These are phyloP conservation scores for Ciconia stormi DNA, from an alignment of 2,113 vertebrate species.

Conservation along the genomic window DNA sequence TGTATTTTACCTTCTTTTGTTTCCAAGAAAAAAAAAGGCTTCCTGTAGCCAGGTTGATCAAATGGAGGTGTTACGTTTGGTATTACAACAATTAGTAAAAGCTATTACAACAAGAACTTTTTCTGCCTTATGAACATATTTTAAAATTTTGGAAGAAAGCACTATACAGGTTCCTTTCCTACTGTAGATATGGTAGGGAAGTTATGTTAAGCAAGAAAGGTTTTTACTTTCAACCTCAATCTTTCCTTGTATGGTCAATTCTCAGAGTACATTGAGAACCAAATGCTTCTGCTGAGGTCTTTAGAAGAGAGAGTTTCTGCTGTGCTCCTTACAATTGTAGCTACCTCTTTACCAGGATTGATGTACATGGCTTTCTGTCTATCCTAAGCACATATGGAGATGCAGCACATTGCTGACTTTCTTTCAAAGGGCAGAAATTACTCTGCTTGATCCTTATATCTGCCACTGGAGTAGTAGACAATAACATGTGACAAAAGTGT, in stretches of 20 bases:
- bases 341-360: neutral
- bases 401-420: neutral
- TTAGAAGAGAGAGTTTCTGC: neutral
- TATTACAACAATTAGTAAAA: neutral
- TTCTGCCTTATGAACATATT: neutral
- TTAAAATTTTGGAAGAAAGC: neutral
- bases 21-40: neutral
- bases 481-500: neutral
- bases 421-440: neutral
- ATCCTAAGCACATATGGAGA: neutral
- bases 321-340: neutral
- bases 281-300: neutral
- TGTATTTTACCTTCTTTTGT: neutral
- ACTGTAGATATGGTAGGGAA: neutral
- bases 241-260: neutral
- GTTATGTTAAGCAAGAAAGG: neutral
- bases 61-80: neutral
- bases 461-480: neutral
- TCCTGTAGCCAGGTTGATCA: neutral
- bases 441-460: neutral
- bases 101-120: neutral
- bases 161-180: neutral
- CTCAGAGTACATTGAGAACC: neutral
- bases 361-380: neutral
- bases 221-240: neutral